A percentile compares a stretch with the other conserved stretches of the same genome.
phyloP scores from a whole-genome alignment of 2,888 invertebrate genomes.

The Exocentrus adspersus region DNA sequence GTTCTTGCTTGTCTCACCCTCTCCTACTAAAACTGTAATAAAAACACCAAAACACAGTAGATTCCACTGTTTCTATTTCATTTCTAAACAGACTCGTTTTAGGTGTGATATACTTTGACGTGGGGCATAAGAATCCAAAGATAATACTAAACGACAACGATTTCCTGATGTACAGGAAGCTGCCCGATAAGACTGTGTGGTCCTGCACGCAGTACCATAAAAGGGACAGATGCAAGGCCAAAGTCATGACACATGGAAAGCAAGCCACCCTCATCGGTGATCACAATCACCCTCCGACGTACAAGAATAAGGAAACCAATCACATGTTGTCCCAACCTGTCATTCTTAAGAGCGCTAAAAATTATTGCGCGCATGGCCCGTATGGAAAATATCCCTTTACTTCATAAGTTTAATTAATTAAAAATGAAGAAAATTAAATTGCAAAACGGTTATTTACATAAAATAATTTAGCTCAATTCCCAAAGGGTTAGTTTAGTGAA shows the following conservation, averaged over 20 bases:
- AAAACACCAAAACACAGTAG: background rate
- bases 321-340: conserved; percentile 36
- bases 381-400: too few species aligned
- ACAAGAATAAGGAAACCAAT: conserved; percentile 21
- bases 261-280: conserved; percentile 38
- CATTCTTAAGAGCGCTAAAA: conserved; percentile 24
- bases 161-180: conserved; percentile 43
- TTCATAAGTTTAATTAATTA: too few species aligned
- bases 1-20: too few species aligned
- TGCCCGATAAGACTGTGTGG: conserved; percentile 45
- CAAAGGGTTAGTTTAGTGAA: too few species aligned
- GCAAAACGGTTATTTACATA: too few species aligned
- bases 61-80: background rate
- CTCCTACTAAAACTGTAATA: too few species aligned
- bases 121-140: conserved; percentile 48
- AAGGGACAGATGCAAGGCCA: conserved; percentile 42
- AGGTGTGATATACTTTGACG: conserved; percentile 44
- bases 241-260: conserved; percentile 40
- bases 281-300: conserved; percentile 40
- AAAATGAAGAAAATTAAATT: too few species aligned
- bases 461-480: too few species aligned
- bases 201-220: conserved; percentile 44
- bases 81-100: conserved; percentile 29
- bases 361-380: background rate
- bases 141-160: conserved; percentile 44